These are phyloP conservation scores for Bubo blakistoni DNA, from an alignment of 2,113 vertebrate species.

Conservation along the genomic window DNA sequence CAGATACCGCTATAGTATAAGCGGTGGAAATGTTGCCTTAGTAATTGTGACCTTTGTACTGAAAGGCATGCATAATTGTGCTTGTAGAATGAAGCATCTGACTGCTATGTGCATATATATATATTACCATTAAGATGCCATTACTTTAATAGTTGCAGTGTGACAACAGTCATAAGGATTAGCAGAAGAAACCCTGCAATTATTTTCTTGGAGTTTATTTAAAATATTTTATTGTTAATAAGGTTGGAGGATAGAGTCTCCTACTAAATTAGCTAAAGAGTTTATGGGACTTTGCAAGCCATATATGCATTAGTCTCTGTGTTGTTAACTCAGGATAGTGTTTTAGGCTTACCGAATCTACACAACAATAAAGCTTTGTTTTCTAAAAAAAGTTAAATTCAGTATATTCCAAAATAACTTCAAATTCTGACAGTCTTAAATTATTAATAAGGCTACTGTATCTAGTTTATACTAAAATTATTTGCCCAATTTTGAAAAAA, in stretches of 20 bases:
- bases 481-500: not conserved
- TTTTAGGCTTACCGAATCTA: not conserved
- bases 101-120: not conserved
- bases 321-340: not conserved
- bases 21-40: not conserved
- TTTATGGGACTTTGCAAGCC: slow-evolving; percentile 22
- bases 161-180: not conserved
- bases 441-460: not conserved
- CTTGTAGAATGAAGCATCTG: not conserved
- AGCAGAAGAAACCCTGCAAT: not conserved
- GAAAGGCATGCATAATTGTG: not conserved
- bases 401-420: not conserved
- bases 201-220: not conserved
- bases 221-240: slow-evolving; percentile 28
- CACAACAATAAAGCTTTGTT: not conserved
- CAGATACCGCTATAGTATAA: fast-evolving
- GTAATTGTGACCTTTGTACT: not conserved
- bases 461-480: not conserved
- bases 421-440: not conserved
- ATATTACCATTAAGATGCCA: not conserved
- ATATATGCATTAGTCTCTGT: not conserved
- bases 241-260: not conserved
- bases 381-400: not conserved
- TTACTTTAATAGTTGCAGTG: not conserved
- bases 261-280: slow-evolving; percentile 3